phyloP scores from a whole-genome alignment of 1,140 invertebrate genomes.

The Brachionus paranguensis region DNA sequence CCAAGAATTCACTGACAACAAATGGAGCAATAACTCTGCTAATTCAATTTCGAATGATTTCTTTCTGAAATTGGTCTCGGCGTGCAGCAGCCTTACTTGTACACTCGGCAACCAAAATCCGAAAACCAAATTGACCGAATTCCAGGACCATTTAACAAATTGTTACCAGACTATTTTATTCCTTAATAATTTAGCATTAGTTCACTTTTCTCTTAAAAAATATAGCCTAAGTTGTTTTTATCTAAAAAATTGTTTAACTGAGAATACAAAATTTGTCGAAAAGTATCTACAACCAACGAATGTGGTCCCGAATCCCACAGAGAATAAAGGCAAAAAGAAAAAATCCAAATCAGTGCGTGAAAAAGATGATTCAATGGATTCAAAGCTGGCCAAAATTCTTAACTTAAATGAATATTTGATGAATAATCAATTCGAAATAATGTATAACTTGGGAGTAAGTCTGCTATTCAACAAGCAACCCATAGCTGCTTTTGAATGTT shows the following conservation, averaged over 20 bases:
- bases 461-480: constrained; percentile 73
- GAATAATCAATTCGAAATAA: constrained; percentile 67
- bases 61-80: not conserved
- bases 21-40: not conserved
- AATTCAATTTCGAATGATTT: not conserved
- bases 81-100: not conserved
- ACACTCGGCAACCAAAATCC: not conserved
- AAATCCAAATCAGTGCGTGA: not conserved
- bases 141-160: not conserved
- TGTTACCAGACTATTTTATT: not conserved
- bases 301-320: not conserved
- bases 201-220: constrained; percentile 34
- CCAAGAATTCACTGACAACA: not conserved
- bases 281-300: not conserved
- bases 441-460: constrained; percentile 83
- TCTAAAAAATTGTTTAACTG: not conserved
- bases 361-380: not conserved
- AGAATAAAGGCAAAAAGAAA: constrained; percentile 9
- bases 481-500: constrained; percentile 78
- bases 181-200: constrained; percentile 22
- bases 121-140: not conserved
- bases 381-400: not conserved
- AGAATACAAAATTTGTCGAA: constrained; percentile 19
- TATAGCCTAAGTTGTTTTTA: constrained; percentile 15
- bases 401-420: constrained; percentile 40